Percentiles rank a stretch among this genome's conserved stretches.
Evolutionary conservation across 2,888 invertebrate species (phyloP).

Genomic region (Drosophila acutilabella): DNA sequence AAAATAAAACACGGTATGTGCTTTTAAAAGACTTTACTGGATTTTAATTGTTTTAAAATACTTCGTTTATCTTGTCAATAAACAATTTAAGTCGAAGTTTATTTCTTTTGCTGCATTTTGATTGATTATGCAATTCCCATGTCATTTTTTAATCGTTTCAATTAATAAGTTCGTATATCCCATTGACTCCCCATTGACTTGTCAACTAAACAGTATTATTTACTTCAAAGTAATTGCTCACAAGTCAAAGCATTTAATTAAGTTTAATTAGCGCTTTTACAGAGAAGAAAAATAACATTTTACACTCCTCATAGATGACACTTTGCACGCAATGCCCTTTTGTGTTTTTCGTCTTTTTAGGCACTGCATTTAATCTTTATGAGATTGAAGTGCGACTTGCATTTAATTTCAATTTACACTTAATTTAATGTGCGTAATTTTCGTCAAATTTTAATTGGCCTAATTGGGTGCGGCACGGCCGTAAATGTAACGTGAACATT

Average conservation of each 20-base stretch:
- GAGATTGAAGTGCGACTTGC: slow-evolving; percentile 22
- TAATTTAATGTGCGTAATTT: slow-evolving; percentile 47
- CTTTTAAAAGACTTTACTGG: no score
- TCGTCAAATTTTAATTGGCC: slow-evolving; percentile 61
- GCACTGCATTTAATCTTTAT: not conserved
- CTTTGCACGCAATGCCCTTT: not conserved
- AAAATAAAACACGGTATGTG: no score
- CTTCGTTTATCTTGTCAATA: no score
- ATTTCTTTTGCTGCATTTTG: no score
- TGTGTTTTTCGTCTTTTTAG: no score
- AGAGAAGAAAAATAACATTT: not conserved
- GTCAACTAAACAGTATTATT: not conserved
- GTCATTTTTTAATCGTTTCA: no score
- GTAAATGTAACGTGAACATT: slow-evolving; percentile 47
- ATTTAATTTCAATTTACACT: slow-evolving; percentile 45
- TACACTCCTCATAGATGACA: not conserved
- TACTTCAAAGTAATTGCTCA: no score
- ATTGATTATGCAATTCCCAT: no score
- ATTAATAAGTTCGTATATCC: no score
- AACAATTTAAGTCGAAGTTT: no score
- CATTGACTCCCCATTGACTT: no score
- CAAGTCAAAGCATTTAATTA: slow-evolving; percentile 8
- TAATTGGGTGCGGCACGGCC: slow-evolving; percentile 65
- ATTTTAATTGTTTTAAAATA: no score
- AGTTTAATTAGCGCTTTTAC: not conserved